A percentile compares a stretch with the other conserved stretches of the same genome.
Evolutionary conservation across 1,140 invertebrate species (phyloP).

Genomic region (Antheraea pernyi): DNA sequence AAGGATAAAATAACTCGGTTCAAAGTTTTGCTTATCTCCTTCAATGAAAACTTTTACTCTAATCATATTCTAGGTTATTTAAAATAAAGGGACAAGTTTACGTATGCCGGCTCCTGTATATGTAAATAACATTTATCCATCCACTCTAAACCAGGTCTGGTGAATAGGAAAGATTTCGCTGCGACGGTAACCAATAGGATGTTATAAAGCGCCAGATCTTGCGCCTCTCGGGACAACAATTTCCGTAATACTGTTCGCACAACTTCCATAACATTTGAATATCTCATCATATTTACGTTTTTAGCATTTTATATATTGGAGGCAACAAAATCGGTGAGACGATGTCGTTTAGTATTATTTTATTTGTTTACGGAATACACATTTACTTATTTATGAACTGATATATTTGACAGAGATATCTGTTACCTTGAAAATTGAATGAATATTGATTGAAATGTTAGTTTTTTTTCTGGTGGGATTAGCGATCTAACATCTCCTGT

Average conservation of each 20-base stretch:
- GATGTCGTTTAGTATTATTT: not conserved
- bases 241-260: conserved; percentile 39
- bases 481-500: no score
- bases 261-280: conserved; percentile 43
- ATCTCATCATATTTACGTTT: conserved; percentile 42
- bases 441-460: no score
- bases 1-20: no score
- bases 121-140: conserved; percentile 1
- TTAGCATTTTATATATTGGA: conserved; percentile 6
- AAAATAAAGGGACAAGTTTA: not conserved
- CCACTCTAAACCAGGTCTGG: not conserved
- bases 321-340: not conserved
- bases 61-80: not conserved
- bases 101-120: not conserved
- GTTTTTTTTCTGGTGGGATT: no score
- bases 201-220: conserved; percentile 7
- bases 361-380: not conserved
- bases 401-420: no score
- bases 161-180: not conserved
- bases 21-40: no score
- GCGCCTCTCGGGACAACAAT: conserved; percentile 27
- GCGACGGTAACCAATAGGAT: not conserved
- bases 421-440: no score
- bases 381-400: not conserved
- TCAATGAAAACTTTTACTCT: no score